Evolutionary conservation across 2,113 vertebrate species (phyloP).

Genomic region (Prolemur simus): DNA sequence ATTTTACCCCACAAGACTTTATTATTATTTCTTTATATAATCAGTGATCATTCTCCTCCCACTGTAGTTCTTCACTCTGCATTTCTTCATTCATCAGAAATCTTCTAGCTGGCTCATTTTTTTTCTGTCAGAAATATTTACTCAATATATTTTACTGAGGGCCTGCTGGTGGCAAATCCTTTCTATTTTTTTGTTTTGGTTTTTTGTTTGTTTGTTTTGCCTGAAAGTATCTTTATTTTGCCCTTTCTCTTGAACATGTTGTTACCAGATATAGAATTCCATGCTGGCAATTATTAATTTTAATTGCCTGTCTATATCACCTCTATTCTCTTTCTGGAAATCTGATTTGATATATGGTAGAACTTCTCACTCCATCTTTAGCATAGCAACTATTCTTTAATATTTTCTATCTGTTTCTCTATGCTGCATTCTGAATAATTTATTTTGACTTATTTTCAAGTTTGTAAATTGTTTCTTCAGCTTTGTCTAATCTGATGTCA

Average conservation of each 20-base stretch:
- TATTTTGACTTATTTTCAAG: neutral
- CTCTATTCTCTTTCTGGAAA: neutral
- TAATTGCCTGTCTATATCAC: neutral
- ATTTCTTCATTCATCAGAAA: neutral
- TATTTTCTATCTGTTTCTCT: neutral
- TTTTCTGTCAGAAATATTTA: neutral
- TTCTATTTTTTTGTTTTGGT: neutral
- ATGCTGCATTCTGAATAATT: neutral
- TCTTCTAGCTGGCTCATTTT: neutral
- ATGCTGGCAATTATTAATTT: neutral
- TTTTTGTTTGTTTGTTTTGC: neutral
- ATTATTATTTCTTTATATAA: neutral
- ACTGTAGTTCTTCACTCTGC: neutral
- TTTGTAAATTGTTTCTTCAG: neutral
- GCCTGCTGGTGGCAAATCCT: neutral
- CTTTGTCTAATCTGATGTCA: neutral
- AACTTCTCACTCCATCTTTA: neutral
- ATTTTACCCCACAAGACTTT: neutral
- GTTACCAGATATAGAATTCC: neutral
- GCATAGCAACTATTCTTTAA: neutral
- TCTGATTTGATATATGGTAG: neutral
- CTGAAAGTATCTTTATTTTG: neutral
- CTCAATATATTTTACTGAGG: neutral
- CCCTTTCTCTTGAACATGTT: neutral
- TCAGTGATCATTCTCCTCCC: neutral